These are phyloP conservation scores for Nyctibius grandis DNA, from an alignment of 2,797 vertebrate species.

Conservation along the genomic window DNA sequence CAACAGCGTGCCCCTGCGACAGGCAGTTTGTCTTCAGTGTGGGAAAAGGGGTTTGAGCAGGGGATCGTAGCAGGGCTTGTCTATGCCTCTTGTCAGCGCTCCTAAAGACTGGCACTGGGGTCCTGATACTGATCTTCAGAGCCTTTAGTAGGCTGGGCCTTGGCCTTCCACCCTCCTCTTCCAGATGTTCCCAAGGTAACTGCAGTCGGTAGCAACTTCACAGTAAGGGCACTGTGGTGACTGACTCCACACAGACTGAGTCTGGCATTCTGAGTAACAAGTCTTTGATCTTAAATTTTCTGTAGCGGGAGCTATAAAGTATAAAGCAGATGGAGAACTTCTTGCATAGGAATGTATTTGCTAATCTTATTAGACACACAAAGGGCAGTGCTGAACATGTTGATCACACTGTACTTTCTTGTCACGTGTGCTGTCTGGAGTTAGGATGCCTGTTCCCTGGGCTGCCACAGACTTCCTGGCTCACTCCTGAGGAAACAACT, in stretches of 20 bases:
- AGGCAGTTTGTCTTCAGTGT: neutral
- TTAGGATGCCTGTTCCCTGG: neutral
- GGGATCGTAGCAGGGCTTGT: neutral
- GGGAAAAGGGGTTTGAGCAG: neutral
- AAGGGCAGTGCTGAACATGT: neutral
- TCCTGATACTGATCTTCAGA: neutral
- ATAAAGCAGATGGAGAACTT: neutral
- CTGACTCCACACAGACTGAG: neutral
- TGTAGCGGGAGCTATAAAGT: neutral
- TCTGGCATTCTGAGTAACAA: neutral
- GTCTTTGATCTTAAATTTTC: neutral
- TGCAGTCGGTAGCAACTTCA: neutral
- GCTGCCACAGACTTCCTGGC: slow-evolving; percentile 23
- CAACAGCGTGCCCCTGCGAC: fast-evolving
- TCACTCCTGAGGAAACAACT: slow-evolving; percentile 34
- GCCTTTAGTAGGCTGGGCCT: neutral
- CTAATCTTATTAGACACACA: neutral
- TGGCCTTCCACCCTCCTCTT: neutral
- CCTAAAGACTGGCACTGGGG: neutral
- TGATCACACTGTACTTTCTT: neutral
- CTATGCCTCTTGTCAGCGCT: neutral
- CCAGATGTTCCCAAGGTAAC: neutral
- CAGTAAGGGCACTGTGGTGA: neutral
- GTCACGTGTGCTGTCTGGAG: neutral
- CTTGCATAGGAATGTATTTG: neutral